phyloP scores from a whole-genome alignment of 1,140 invertebrate genomes.

The Trichonephila inaurata region DNA sequence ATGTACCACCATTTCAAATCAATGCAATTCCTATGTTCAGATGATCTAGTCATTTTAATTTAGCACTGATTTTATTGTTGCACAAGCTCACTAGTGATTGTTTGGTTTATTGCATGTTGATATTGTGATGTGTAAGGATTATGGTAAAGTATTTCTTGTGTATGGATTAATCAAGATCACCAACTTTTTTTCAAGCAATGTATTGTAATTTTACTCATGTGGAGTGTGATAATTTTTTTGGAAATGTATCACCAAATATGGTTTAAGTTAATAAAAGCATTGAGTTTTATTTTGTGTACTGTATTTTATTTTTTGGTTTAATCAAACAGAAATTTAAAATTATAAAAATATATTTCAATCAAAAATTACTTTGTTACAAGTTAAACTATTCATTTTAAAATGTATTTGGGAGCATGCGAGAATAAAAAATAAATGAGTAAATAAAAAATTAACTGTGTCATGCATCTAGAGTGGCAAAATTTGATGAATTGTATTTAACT shows the following conservation, averaged over 20 bases:
- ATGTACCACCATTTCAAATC: background rate
- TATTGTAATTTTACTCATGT: background rate
- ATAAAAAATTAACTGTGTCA: too few species aligned
- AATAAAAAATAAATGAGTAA: too few species aligned
- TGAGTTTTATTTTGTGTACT: background rate
- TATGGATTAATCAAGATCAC: background rate
- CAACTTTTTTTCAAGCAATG: background rate
- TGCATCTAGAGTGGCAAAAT: too few species aligned
- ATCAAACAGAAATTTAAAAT: too few species aligned
- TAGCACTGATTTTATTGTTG: background rate
- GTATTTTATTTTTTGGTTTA: background rate
- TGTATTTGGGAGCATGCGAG: too few species aligned
- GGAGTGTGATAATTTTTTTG: background rate
- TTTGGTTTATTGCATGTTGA: background rate
- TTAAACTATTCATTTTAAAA: too few species aligned
- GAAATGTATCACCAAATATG: background rate
- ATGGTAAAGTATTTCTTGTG: background rate
- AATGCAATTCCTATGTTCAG: background rate
- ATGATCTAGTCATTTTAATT: constrained; percentile 23
- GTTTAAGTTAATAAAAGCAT: background rate
- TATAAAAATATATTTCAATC: too few species aligned
- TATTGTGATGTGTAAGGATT: background rate
- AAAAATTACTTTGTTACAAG: too few species aligned
- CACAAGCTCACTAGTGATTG: background rate
- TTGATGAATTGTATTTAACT: too few species aligned